Conservation (phyloP, 2,797 vertebrate genomes). For the Staurois parvus region DNA sequence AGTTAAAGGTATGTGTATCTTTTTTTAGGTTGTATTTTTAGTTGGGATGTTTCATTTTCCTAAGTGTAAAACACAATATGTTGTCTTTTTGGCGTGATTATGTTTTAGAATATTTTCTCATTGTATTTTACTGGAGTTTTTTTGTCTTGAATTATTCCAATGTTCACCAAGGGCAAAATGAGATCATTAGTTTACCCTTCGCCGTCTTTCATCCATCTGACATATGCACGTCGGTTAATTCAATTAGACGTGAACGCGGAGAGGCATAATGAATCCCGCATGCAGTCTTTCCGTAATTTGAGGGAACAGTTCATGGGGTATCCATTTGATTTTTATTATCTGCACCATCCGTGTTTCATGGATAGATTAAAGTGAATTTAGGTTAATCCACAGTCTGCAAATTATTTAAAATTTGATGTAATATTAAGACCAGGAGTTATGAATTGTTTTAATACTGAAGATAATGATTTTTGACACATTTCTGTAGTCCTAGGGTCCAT, state of each 20-base stretch:
- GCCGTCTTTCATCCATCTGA: conserved; percentile 64
- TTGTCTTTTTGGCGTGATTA: conserved; percentile 45
- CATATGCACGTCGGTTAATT: conserved; percentile 64
- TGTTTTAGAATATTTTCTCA: conserved; percentile 42
- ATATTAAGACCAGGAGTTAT: conserved; percentile 33
- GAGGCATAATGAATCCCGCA: conserved; percentile 46
- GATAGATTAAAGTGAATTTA: conserved; percentile 56
- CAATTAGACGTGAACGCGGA: conserved; percentile 49
- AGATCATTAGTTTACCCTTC: conserved; percentile 67
- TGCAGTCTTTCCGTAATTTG: conserved; percentile 55
- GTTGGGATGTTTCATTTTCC: conserved; percentile 32
- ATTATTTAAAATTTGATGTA: conserved; percentile 46
- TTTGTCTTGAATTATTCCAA: conserved; percentile 53
- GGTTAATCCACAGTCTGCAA: conserved; percentile 36
- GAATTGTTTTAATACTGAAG: conserved; percentile 1
- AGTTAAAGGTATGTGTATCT: not conserved
- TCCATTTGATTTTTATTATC: conserved; percentile 71
- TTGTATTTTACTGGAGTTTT: conserved; percentile 40
- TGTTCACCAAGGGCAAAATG: conserved; percentile 63
- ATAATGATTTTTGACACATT: not conserved
- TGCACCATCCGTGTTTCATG: conserved; percentile 58
- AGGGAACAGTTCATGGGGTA: conserved; percentile 58
- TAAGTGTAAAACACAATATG: conserved; percentile 29
- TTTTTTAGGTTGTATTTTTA: conserved; percentile 19
- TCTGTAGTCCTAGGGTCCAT: not conserved